Base-by-base conservation (phyloP, 2,113 vertebrate genomes). In the Conger conger region DNA sequence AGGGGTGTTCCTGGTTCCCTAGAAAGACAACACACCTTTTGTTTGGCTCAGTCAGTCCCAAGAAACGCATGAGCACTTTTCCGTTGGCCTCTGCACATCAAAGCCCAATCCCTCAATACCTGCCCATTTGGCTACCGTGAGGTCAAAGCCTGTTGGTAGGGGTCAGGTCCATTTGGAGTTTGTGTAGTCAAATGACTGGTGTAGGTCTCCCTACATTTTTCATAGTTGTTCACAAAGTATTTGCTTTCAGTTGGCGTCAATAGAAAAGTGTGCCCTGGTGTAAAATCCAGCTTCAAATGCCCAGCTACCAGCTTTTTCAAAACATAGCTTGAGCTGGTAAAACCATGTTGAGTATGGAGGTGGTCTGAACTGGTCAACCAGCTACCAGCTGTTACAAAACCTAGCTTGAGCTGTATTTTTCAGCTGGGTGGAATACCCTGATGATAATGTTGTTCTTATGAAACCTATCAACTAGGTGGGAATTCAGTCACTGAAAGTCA, bases 21-120 rank as follows among this genome's bases (percentile, higher is more conserved):
- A 63, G 73, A 85, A 35, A 36, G 45, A 89, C 88, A 92, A 91
- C 87, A 88, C 85, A 81, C 78, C 82, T 78, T 80, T 87, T 92
- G 89, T 91, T 81, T 57, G 82, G 54, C 77, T 82, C 1, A 15
- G 84, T 85, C 40, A 30, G 30, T 81, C 86, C 90, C 33, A 40
- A 27, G 68, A 33, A 73, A 73, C 2, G 68, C 27, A 73, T n/a
- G 68, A 73, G 68, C 68, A 33, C n/a, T 30, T 33, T 30, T 33
- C 68, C 68, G 2, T 30, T 7, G 13, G n/a, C 68, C 11, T 73
- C n/a, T 73, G 68, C 68, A 73, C 68, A 73, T 73, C 68, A 33
- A n/a, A 73, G 68, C n/a, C n/a, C 9, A 33, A 33, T 73, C 27
- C 68, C 68, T 73, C 68, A 73, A 33, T 30, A 73, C 27, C 68